These are phyloP conservation scores for Conus canariensis DNA, from an alignment of 2,888 invertebrate species.

Conservation along the genomic window DNA sequence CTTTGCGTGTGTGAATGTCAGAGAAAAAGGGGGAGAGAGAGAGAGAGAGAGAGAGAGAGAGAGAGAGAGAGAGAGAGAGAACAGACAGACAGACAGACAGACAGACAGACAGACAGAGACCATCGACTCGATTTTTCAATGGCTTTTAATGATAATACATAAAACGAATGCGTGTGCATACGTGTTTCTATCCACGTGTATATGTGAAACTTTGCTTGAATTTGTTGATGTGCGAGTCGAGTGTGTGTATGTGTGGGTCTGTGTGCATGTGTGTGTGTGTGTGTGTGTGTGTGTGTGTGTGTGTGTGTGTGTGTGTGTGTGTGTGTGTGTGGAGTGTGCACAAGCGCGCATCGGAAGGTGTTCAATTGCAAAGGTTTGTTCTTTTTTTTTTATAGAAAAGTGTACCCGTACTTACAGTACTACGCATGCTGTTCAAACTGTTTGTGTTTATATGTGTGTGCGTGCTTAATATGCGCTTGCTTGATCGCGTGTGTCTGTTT, in stretches of 20 bases:
- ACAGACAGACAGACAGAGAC: not conserved
- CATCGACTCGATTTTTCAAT: too few species aligned
- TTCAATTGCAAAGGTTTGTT: too few species aligned
- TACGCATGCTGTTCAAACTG: too few species aligned
- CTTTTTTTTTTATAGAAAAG: too few species aligned
- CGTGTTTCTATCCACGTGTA: not conserved
- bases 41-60: conserved; percentile 4
- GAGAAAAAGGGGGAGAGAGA: not conserved
- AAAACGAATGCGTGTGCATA: not conserved
- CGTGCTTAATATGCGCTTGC: too few species aligned
- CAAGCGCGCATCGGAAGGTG: not conserved
- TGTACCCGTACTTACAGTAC: too few species aligned
- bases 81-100: not conserved
- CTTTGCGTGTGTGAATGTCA: too few species aligned
- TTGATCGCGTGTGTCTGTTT: not conserved
- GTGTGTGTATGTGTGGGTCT: not conserved
- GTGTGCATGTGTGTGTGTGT: not conserved
- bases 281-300: not conserved
- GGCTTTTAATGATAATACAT: too few species aligned
- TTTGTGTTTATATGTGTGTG: too few species aligned
- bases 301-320: not conserved
- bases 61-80: conserved; percentile 16
- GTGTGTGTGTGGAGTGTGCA: not conserved
- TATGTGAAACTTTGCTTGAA: not conserved
- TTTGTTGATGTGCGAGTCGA: not conserved